These are phyloP conservation scores for Diloba caeruleocephala DNA, from an alignment of 2,888 invertebrate species.

Conservation along the genomic window DNA sequence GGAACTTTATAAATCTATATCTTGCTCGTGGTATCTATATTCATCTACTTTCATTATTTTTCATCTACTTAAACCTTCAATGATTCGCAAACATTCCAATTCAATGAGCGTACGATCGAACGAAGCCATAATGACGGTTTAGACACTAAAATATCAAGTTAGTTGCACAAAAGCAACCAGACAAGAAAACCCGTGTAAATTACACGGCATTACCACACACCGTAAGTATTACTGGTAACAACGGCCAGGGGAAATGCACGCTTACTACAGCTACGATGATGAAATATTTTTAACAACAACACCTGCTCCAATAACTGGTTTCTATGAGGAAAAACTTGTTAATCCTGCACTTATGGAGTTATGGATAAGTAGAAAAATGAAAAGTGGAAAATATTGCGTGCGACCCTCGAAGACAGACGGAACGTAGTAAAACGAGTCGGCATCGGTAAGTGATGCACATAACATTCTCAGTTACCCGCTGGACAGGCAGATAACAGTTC, in stretches of 20 bases:
- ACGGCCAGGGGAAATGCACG: conserved; percentile 51
- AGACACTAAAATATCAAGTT: conserved; percentile 57
- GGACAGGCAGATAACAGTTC: conserved; percentile 17
- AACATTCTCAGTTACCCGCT: conserved; percentile 29
- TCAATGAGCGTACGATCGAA: conserved; percentile 40
- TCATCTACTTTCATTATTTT: too few relatives aligned
- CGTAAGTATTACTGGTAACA: conserved; percentile 55
- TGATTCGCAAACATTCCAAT: conserved; percentile 33
- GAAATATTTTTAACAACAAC: conserved; percentile 48
- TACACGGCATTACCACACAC: conserved; percentile 51
- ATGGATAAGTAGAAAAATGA: conserved; percentile 38
- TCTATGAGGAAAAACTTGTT: conserved; percentile 29
- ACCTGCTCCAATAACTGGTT: conserved; percentile 43
- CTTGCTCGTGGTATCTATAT: too few relatives aligned
- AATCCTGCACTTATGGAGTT: conserved; percentile 33
- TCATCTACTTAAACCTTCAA: conserved; percentile 31
- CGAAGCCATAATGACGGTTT: conserved; percentile 45
- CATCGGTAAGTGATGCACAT: conserved; percentile 32
- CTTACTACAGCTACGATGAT: conserved; percentile 46
- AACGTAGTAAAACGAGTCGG: conserved; percentile 25
- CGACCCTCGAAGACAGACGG: conserved; percentile 35
- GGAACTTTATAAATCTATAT: too few relatives aligned
- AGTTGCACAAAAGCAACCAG: conserved; percentile 55
- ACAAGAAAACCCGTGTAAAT: conserved; percentile 56
- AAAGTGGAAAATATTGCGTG: conserved; percentile 32